These are phyloP conservation scores for Psilanteris sp. DNA, from an alignment of 1,140 invertebrate species.

Conservation along the genomic window DNA sequence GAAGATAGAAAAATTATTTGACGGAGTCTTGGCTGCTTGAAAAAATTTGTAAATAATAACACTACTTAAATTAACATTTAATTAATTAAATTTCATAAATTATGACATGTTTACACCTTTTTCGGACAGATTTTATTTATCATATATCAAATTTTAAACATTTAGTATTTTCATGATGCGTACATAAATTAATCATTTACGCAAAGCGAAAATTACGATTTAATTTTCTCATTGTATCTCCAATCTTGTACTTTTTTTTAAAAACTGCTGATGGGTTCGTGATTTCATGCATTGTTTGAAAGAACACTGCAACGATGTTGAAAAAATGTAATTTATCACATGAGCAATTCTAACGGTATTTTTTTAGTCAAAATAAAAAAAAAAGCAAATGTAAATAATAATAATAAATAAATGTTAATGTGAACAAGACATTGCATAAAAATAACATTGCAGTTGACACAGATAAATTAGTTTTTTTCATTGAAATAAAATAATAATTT, in stretches of 20 bases:
- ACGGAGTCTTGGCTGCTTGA: too few species aligned
- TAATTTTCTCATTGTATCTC: slow-evolving; percentile 17
- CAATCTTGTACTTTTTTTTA: slow-evolving; percentile 4
- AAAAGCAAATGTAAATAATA: too few species aligned
- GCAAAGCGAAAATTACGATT: background rate
- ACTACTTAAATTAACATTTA: too few species aligned
- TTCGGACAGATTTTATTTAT: too few species aligned
- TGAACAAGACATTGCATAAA: slow-evolving; percentile 20
- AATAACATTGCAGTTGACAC: slow-evolving; percentile 25
- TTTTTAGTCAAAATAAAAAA: slow-evolving; percentile 3
- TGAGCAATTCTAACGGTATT: slow-evolving; percentile 27
- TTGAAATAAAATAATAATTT: slow-evolving; percentile 15
- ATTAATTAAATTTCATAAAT: too few species aligned
- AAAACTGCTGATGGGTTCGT: slow-evolving; percentile 7
- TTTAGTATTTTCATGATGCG: too few species aligned
- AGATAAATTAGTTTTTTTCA: slow-evolving; percentile 24
- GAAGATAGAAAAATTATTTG: too few species aligned
- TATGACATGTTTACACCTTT: too few species aligned
- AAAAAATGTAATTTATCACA: slow-evolving; percentile 50
- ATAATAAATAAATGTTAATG: slow-evolving; percentile 45
- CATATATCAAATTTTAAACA: too few species aligned
- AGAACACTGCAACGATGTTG: too few species aligned
- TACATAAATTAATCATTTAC: slow-evolving; percentile 3
- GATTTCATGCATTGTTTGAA: slow-evolving; percentile 46
- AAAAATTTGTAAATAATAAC: too few species aligned